A percentile compares a stretch with the other conserved stretches of the same genome.
Conservation (phyloP, 2,888 invertebrate species). For the Ischnus inquisitorius region DNA sequence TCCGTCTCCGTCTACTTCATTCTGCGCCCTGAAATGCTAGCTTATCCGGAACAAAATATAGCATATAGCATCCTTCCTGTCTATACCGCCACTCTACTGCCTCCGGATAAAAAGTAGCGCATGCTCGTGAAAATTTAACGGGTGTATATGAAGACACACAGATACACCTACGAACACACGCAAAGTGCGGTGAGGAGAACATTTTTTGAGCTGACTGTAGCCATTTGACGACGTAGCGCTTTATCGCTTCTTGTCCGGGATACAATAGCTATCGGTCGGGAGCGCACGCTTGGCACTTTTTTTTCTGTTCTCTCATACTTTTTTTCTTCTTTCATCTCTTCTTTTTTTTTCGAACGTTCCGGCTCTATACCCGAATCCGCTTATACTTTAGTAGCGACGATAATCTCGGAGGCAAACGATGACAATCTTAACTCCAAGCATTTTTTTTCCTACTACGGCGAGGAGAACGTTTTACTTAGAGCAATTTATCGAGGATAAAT, state of each 20-base stretch:
- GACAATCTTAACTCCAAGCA: neutral
- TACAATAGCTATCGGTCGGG: neutral
- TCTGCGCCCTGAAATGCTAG: neutral
- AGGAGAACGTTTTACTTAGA: neutral
- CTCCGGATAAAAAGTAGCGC: neutral
- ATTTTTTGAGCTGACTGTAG: conserved; percentile 5
- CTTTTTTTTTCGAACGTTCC: conserved; percentile 12
- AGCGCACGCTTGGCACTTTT: neutral
- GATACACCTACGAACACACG: neutral
- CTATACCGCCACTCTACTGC: neutral
- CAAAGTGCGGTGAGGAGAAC: neutral
- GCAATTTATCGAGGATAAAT: neutral
- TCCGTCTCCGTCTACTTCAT: conserved; percentile 36
- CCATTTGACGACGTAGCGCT: neutral
- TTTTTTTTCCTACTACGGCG: neutral
- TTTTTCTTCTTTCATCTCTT: conserved; percentile 23
- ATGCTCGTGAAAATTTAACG: conserved; percentile 32
- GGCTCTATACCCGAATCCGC: conserved; percentile 18
- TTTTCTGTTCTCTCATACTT: neutral
- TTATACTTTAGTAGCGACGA: conserved; percentile 7
- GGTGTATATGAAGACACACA: neutral
- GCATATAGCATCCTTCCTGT: conserved; percentile 24
- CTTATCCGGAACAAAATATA: conserved; percentile 47
- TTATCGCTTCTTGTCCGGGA: conserved; percentile 3
- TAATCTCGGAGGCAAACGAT: conserved; percentile 9